Conservation (phyloP, 92 coral and sea anemone species). For the Zoanthus gigantus region DNA sequence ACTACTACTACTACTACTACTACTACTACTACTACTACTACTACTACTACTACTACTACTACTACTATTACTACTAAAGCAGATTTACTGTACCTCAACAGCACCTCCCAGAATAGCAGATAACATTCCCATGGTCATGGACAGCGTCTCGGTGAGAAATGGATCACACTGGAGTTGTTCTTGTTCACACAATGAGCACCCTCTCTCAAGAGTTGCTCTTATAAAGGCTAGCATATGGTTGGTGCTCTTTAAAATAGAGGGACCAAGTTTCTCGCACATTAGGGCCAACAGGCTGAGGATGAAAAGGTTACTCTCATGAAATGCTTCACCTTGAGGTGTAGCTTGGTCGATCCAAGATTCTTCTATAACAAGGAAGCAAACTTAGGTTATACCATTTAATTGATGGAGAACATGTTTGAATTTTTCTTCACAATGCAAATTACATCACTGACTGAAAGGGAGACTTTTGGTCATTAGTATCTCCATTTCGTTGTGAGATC, state of each 20-base stretch:
- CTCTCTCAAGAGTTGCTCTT: conserved; percentile 82
- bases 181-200: conserved; percentile 65
- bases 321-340: neutral
- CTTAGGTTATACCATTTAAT: too few species aligned
- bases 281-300: conserved; percentile 83
- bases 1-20: too few species aligned
- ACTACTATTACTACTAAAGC: too few species aligned
- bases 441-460: too few species aligned
- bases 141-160: conserved; percentile 83
- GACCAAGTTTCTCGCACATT: conserved; percentile 97
- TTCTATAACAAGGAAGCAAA: neutral
- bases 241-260: conserved; percentile 81
- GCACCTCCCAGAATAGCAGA: conserved; percentile 93
- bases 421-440: too few species aligned
- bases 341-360: neutral
- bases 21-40: too few species aligned
- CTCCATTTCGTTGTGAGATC: too few species aligned
- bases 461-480: too few species aligned
- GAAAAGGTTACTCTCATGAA: conserved; percentile 66
- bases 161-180: conserved; percentile 53
- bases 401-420: too few species aligned
- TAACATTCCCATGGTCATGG: conserved; percentile 96
- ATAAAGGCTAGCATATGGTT: conserved; percentile 83
- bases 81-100: conserved; percentile 60
- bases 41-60: too few species aligned